phyloP scores from a whole-genome alignment of 2,113 vertebrate genomes.

The Garra rufa region DNA sequence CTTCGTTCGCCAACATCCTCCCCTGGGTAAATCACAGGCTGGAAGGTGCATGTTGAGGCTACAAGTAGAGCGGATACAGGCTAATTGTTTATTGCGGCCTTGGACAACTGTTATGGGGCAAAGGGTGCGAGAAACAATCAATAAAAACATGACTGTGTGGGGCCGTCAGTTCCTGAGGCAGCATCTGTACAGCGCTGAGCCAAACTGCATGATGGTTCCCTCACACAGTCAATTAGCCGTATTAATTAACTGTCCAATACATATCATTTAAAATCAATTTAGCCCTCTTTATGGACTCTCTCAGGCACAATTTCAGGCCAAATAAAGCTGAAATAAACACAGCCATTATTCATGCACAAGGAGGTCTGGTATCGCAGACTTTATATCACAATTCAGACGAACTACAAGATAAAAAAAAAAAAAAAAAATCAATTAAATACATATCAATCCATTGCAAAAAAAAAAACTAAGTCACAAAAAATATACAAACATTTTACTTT shows the following conservation, averaged over 20 bases:
- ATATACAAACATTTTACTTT: background rate
- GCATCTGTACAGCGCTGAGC: slow-evolving; percentile 35
- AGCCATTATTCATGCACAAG: slow-evolving; percentile 72
- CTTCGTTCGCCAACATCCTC: slow-evolving; percentile 1
- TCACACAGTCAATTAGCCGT: slow-evolving; percentile 76
- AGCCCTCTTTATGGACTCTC: slow-evolving; percentile 59
- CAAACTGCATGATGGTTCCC: slow-evolving; percentile 52
- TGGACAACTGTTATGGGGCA: slow-evolving; percentile 58
- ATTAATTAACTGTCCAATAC: slow-evolving; percentile 74
- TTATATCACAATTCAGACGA: background rate
- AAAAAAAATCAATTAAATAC: background rate
- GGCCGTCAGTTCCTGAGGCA: slow-evolving; percentile 53
- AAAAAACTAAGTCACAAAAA: background rate
- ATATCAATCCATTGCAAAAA: background rate
- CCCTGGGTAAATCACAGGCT: slow-evolving; percentile 42
- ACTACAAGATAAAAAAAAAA: background rate
- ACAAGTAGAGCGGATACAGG: slow-evolving; percentile 61
- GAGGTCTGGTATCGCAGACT: slow-evolving; percentile 45
- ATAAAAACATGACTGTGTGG: slow-evolving; percentile 63
- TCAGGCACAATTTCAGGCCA: slow-evolving; percentile 65
- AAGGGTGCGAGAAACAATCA: slow-evolving; percentile 64
- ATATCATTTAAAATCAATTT: slow-evolving; percentile 76
- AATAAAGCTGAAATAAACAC: slow-evolving; percentile 66
- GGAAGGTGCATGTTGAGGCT: slow-evolving; percentile 54
- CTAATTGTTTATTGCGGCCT: slow-evolving; percentile 61